Conservation (phyloP, 2,888 invertebrate genomes). For the Zelleria hepariella region DNA sequence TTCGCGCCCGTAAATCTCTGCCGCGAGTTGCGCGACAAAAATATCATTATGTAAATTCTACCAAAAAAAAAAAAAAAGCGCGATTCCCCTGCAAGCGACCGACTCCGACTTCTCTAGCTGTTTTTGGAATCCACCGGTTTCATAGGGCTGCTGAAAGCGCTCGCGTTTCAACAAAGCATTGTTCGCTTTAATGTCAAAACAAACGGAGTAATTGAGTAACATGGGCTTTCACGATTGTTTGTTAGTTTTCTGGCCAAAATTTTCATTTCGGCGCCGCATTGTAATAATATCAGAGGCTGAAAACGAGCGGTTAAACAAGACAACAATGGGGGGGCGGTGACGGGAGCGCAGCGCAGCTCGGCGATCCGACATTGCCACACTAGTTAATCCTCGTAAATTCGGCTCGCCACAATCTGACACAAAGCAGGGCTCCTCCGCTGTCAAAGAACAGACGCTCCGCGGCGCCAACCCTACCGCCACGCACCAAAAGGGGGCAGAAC, state of each 20-base stretch:
- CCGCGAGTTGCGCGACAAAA: slow-evolving; percentile 61
- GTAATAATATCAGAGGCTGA: neutral
- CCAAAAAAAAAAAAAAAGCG: neutral
- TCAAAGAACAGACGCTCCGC: neutral
- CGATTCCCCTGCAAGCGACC: slow-evolving; percentile 6
- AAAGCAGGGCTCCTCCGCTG: slow-evolving; percentile 28
- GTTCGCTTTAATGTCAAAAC: too few relatives aligned
- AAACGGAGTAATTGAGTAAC: too few relatives aligned
- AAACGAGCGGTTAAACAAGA: neutral
- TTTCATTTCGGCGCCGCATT: neutral
- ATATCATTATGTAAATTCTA: slow-evolving; percentile 69
- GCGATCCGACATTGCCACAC: slow-evolving; percentile 22
- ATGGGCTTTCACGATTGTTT: too few relatives aligned
- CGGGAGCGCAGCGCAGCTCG: neutral
- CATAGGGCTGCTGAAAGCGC: neutral
- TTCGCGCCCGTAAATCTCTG: slow-evolving; percentile 45
- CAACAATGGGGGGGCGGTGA: slow-evolving; percentile 3
- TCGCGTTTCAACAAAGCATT: neutral
- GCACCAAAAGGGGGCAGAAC: slow-evolving; percentile 24
- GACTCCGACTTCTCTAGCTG: slow-evolving; percentile 15
- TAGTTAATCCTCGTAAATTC: slow-evolving; percentile 45
- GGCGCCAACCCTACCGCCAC: slow-evolving; percentile 16
- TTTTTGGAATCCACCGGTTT: neutral
- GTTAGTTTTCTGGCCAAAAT: neutral
- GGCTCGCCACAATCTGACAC: slow-evolving; percentile 45